These are phyloP conservation scores for Callithrix jacchus DNA, from an alignment of 2,113 vertebrate species.

Conservation along the genomic window DNA sequence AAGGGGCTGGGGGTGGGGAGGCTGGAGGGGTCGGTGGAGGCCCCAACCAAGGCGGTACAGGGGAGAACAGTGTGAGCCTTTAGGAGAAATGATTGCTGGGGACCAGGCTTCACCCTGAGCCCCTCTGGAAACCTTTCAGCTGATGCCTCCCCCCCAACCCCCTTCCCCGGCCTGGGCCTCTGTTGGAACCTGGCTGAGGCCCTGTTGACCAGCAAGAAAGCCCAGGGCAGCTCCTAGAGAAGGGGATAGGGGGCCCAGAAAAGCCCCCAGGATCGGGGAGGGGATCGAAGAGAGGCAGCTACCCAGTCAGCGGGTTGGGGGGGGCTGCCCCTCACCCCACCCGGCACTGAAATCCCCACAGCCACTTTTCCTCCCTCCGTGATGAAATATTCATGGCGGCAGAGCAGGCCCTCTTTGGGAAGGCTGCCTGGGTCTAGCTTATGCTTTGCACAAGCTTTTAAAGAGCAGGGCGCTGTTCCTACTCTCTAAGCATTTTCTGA, in stretches of 20 bases:
- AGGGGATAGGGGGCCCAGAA: neutral
- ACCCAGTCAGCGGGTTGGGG: no score
- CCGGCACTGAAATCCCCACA: constrained; percentile 60
- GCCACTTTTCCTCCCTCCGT: constrained; percentile 64
- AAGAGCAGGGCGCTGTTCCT: constrained; percentile 85
- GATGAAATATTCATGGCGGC: constrained; percentile 96
- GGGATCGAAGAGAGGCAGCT: no score
- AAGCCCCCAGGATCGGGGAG: neutral
- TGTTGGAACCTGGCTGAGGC: fast-evolving
- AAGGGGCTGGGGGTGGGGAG: no score
- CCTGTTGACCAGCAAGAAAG: neutral
- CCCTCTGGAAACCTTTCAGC: neutral
- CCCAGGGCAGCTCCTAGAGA: neutral
- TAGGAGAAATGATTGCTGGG: neutral
- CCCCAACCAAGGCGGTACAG: neutral
- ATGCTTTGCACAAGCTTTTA: constrained; percentile 85
- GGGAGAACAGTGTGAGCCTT: neutral
- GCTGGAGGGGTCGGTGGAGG: neutral
- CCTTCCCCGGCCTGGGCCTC: neutral
- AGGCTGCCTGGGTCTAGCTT: constrained; percentile 81
- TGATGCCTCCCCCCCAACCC: neutral
- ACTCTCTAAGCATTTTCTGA: constrained; percentile 88
- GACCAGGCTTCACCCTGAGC: neutral
- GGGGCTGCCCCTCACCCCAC: constrained; percentile 5
- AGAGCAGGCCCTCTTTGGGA: constrained; percentile 87